These are phyloP conservation scores for Arenaria interpres DNA, from an alignment of 2,113 vertebrate species.

Conservation along the genomic window DNA sequence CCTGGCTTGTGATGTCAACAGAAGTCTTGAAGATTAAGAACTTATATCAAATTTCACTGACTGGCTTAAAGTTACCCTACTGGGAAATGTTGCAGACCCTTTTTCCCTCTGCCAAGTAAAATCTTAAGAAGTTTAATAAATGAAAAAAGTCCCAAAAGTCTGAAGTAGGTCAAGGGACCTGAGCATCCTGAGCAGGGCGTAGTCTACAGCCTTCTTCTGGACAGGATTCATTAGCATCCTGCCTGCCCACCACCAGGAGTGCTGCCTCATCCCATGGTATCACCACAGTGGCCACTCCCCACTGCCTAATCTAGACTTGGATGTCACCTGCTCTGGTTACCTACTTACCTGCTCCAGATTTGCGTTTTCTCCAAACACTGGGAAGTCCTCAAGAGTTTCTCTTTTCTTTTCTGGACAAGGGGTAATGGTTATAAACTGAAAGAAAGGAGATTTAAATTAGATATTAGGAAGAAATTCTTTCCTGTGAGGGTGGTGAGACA, in stretches of 20 bases:
- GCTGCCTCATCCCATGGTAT: not conserved
- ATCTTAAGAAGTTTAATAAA: not conserved
- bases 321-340: not conserved
- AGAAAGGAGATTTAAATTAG: no score
- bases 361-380: not conserved
- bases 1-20: constrained; percentile 18
- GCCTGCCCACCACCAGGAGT: not conserved
- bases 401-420: not conserved
- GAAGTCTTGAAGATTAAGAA: constrained; percentile 31
- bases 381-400: not conserved
- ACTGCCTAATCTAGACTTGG: not conserved
- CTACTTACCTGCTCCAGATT: not conserved
- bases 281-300: not conserved
- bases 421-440: no score
- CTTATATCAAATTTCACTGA: not conserved
- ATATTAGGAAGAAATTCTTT: no score
- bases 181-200: not conserved
- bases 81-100: not conserved
- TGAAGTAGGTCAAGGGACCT: not conserved
- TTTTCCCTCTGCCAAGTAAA: constrained; percentile 7
- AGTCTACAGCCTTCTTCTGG: not conserved
- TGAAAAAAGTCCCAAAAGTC: not conserved
- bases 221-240: not conserved
- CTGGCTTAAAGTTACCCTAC: not conserved
- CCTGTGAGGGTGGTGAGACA: no score